Percentiles rank a stretch among this genome's conserved stretches.
Conservation (phyloP, 2,888 invertebrate species). For the Ferdinandea cuprea region DNA sequence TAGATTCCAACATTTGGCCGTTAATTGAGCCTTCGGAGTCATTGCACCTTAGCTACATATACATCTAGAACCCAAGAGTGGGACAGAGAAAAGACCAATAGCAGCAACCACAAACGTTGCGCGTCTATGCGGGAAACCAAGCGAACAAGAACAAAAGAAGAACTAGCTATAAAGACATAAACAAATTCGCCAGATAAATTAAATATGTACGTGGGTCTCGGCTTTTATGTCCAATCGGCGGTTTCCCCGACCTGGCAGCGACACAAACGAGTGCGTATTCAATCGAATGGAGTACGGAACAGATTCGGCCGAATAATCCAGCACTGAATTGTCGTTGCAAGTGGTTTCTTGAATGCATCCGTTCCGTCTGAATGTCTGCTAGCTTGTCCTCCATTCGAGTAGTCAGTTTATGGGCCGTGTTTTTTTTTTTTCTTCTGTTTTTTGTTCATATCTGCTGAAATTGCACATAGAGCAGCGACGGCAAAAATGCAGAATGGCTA, state of each 20-base stretch:
- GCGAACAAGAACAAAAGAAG: slow-evolving; percentile 52
- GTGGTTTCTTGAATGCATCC: slow-evolving; percentile 71
- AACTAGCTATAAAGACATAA: slow-evolving; percentile 35
- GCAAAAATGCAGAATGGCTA: slow-evolving; percentile 35
- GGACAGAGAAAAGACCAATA: slow-evolving; percentile 47
- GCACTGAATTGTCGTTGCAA: slow-evolving; percentile 50
- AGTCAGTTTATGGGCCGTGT: slow-evolving; percentile 41
- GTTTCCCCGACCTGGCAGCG: neutral
- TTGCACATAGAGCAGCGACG: slow-evolving; percentile 32
- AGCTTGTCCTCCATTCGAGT: slow-evolving; percentile 59
- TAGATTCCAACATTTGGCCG: slow-evolving; percentile 27
- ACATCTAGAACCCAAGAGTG: slow-evolving; percentile 29
- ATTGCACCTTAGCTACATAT: slow-evolving; percentile 34
- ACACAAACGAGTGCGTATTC: slow-evolving; percentile 50
- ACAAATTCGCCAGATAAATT: slow-evolving; percentile 62
- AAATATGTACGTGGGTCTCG: slow-evolving; percentile 63
- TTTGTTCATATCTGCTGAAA: no score
- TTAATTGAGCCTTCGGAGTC: slow-evolving; percentile 54
- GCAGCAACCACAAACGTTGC: slow-evolving; percentile 32
- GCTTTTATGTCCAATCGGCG: slow-evolving; percentile 42
- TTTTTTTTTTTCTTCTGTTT: slow-evolving; percentile 13
- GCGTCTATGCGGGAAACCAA: slow-evolving; percentile 56
- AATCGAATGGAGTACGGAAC: slow-evolving; percentile 51
- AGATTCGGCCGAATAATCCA: slow-evolving; percentile 50
- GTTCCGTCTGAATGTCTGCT: slow-evolving; percentile 63